phyloP scores from a whole-genome alignment of 2,113 vertebrate genomes.

The Catharus fuscescens region DNA sequence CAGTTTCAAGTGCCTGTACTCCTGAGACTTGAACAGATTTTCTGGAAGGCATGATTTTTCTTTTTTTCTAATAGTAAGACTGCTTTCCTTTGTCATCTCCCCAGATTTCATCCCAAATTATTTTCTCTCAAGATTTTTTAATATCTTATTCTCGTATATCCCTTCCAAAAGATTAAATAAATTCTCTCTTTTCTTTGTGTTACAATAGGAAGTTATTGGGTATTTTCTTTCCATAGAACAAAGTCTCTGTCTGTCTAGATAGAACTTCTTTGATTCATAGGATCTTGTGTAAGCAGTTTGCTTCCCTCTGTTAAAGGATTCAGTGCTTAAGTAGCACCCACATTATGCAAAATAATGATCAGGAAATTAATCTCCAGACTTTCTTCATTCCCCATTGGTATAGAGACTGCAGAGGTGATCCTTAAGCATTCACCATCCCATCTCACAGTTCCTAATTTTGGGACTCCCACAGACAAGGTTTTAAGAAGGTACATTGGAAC shows the following conservation, averaged over 20 bases:
- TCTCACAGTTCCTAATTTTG: not conserved
- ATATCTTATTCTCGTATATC: not conserved
- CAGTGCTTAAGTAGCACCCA: not conserved
- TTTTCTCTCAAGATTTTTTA: not conserved
- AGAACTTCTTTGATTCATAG: not conserved
- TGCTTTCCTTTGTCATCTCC: not conserved
- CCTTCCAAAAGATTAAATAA: not conserved
- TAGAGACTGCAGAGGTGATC: not conserved
- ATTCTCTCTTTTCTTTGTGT: not conserved
- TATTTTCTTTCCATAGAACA: not conserved
- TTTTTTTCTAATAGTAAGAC: not conserved
- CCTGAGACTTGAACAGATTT: not conserved
- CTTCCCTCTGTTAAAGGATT: not conserved
- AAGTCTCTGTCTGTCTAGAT: not conserved
- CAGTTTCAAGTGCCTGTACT: not conserved
- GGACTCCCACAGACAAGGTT: not conserved
- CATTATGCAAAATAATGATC: not conserved
- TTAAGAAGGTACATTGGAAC: not conserved
- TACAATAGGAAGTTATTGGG: not conserved
- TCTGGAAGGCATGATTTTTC: not conserved
- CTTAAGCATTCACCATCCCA: not conserved
- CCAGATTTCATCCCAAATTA: not conserved
- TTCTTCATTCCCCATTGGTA: not conserved
- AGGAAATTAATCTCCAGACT: not conserved
- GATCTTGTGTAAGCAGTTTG: not conserved